Evolutionary conservation across 1,140 invertebrate genomes (phyloP).

Genomic region (Prorops nasuta): DNA sequence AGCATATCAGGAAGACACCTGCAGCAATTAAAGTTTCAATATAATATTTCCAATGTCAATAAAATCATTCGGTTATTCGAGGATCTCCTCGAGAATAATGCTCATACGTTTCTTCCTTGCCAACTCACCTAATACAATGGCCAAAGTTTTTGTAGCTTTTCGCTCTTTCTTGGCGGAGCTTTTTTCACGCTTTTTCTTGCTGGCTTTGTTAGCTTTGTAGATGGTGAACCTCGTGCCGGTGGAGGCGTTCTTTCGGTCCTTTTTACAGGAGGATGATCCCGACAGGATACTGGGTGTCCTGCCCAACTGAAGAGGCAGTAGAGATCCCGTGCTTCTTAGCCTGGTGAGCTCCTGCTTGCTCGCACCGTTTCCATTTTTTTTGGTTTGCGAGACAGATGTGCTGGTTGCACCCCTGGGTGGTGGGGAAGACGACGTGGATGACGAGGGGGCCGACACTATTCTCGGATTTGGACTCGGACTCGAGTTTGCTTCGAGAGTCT

Average conservation of each 20-base stretch:
- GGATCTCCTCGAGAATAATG: too few relatives aligned
- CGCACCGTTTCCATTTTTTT: constrained; percentile 43
- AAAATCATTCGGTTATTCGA: background rate
- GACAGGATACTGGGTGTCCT: constrained; percentile 41
- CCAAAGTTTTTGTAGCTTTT: constrained; percentile 98
- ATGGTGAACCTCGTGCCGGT: constrained; percentile 81
- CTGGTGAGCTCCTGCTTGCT: constrained; percentile 48
- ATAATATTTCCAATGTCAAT: background rate
- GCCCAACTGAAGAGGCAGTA: constrained; percentile 46
- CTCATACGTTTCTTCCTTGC: background rate
- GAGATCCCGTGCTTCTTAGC: constrained; percentile 44
- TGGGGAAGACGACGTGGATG: constrained; percentile 47
- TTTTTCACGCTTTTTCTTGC: constrained; percentile 90
- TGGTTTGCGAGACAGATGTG: constrained; percentile 28
- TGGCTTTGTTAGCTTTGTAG: constrained; percentile 92
- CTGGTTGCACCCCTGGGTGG: constrained; percentile 31
- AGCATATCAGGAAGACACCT: constrained; percentile 96
- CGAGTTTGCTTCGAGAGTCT: constrained; percentile 44
- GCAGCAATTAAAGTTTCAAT: constrained; percentile 23
- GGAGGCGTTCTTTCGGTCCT: constrained; percentile 66
- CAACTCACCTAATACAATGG: constrained; percentile 90
- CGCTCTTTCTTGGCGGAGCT: constrained; percentile 93
- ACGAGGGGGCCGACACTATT: constrained; percentile 45
- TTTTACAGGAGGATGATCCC: constrained; percentile 55
- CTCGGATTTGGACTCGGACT: constrained; percentile 48